Evolutionary conservation across 37 sponge, comb jelly and placozoan species (phyloP), one percentile per base, ranked within the genome.

Genomic region (Cladorhizidae sp.): DNA sequence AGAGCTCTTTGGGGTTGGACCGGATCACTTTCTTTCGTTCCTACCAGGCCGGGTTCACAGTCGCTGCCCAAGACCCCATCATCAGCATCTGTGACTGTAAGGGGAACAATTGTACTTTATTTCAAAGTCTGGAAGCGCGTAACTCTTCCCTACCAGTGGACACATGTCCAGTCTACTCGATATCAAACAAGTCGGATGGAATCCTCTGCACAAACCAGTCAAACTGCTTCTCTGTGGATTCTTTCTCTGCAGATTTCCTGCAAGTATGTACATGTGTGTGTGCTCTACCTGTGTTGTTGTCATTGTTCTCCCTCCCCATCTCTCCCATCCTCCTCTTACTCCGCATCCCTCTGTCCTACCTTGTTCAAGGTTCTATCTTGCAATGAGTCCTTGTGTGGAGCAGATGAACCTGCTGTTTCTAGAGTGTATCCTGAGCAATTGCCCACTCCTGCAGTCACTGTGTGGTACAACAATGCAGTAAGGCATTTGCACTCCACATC

Each of bases 401-500:
- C n/a, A n/a, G n/a, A n/a, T n/a, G n/a, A n/a, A n/a, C n/a, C n/a
- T n/a, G n/a, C n/a, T n/a, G n/a, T n/a, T n/a, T n/a, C 14, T 23
- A 64, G 23, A 31, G 37, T 29, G 9, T 68, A 84, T 40, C 78
- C 70, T 18, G 58, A 40, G 37, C 82, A 80, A 25, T 23, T 25
- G n/a, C 28, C 5, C 37, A 76, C 62, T 3, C 20, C 43, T 21
- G 22, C 74, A 6, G 83, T 78, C 43, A 93, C 94, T 18, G 79
- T 93, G 33, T 93, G 90, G 90, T 93, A 89, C 81, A 93, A 85
- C 62, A 93, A 93, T 75, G 83, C 82, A 75, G 91, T 91, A n/a
- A n/a, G n/a, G n/a, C n/a, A n/a, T n/a, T n/a, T n/a, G n/a, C n/a
- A n/a, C n/a, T n/a, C n/a, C n/a, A n/a, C n/a, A n/a, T n/a, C n/a